Evolutionary conservation across 1,140 invertebrate species (phyloP), one percentile per base, ranked within the genome.

Genomic region (Atopsyche davidsoni): DNA sequence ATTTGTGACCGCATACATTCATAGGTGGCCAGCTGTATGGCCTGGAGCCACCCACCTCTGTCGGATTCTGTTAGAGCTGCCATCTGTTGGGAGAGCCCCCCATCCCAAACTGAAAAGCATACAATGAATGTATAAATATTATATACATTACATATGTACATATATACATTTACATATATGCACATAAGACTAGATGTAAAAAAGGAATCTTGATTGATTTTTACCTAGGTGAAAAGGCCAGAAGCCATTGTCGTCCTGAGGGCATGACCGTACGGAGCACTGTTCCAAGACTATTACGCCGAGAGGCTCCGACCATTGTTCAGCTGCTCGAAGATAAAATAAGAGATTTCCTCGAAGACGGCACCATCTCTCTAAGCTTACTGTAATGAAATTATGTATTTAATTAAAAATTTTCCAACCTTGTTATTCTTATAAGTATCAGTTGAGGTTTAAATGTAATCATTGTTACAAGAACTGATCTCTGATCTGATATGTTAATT

Each of bases 321-420:
- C 90, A 54, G 85, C 80, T 19, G 84, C 86, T 69, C 95, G 95
- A 66, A 95, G 86, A 71, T 95, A 96, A 76, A 98, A 96, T 39
- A 98, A 71, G 2, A 96, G 72, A 74, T 96, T 96, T 44, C 93
- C 93, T 61, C 89, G 79, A 14, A 97, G 75, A 49, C 92, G 81
- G 73, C 91, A 96, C 86, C 89, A 95, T 66, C 91, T 75, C 64
- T 92, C 84, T 52, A 83, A 73, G 67, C 80, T 87, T 53, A 87
- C 91, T 94, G 70, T 43, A 34, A 46, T 44, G 31, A 39, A 34
- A 34, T 24, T 28, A 32, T 47, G 39, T 17, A n/a, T n/a, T n/a
- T n/a, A n/a, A n/a, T n/a, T n/a, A n/a, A n/a, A n/a, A n/a, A n/a
- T n/a, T n/a, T n/a, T 47, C 21, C 7, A 23, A 31, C 13, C 36